These are phyloP conservation scores for Bombus confusus DNA, from an alignment of 1,140 invertebrate genomes.

Conservation along the genomic window DNA sequence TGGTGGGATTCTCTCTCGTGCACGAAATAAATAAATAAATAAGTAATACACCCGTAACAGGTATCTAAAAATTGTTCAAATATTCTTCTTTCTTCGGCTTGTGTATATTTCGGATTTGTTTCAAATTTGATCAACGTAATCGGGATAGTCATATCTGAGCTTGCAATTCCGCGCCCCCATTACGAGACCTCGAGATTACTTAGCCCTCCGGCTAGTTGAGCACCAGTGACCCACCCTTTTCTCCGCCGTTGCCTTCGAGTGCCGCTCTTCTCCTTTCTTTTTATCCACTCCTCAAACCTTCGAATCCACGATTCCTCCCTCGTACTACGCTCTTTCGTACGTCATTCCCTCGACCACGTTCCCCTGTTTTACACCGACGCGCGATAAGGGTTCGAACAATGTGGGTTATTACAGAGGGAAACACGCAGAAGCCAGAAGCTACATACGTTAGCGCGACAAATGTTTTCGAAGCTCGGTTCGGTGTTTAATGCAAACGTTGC, in stretches of 20 bases:
- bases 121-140: too few relatives aligned
- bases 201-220: conserved; percentile 46
- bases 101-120: too few relatives aligned
- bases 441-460: conserved; percentile 22
- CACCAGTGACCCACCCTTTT: conserved; percentile 39
- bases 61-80: too few relatives aligned
- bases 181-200: conserved; percentile 32
- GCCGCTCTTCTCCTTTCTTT: conserved; percentile 21
- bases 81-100: too few relatives aligned
- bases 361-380: conserved; percentile 27
- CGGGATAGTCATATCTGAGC: conserved; percentile 15
- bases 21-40: too few relatives aligned
- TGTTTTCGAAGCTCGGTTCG: conserved; percentile 13
- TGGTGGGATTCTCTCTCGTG: too few relatives aligned
- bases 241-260: conserved; percentile 18
- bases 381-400: conserved; percentile 49
- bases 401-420: conserved; percentile 50
- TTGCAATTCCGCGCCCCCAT: conserved; percentile 55
- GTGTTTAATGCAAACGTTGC: conserved; percentile 10
- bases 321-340: not conserved
- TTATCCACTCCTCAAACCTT: conserved; percentile 10
- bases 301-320: conserved; percentile 34
- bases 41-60: too few relatives aligned
- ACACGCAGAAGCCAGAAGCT: not conserved
- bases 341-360: conserved; percentile 9